Evolutionary conservation across 2,888 invertebrate genomes (phyloP).

Genomic region (Pollenia angustigena): DNA sequence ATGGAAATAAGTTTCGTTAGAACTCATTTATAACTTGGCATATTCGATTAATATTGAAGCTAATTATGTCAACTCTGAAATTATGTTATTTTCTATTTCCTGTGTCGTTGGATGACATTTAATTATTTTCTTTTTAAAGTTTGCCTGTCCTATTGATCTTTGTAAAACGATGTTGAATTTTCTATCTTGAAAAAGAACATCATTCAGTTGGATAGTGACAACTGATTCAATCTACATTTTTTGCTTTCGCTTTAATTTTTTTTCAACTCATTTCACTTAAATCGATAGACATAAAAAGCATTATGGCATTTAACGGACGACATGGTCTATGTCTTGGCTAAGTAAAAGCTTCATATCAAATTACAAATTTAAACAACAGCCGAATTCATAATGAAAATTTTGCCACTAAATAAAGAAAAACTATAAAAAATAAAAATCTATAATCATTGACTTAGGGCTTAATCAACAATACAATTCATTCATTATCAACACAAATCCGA

Average conservation of each 20-base stretch:
- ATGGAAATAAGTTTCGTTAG: no score
- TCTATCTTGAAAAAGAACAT: not conserved
- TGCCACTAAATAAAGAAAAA: slow-evolving; percentile 42
- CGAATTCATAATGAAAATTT: slow-evolving; percentile 68
- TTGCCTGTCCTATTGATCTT: slow-evolving; percentile 57
- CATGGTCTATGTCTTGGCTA: slow-evolving; percentile 54
- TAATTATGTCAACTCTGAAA: no score
- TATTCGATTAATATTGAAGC: no score
- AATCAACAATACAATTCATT: slow-evolving; percentile 43
- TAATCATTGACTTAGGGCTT: slow-evolving; percentile 61
- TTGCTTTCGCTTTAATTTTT: slow-evolving; percentile 4
- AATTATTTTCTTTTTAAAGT: slow-evolving; percentile 36
- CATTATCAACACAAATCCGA: slow-evolving; percentile 42
- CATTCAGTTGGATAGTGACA: slow-evolving; percentile 66
- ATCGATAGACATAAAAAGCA: slow-evolving; percentile 21
- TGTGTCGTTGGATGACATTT: slow-evolving; percentile 48
- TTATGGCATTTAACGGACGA: slow-evolving; percentile 54
- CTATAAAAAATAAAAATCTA: not conserved
- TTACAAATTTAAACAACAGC: slow-evolving; percentile 49
- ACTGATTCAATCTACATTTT: slow-evolving; percentile 50
- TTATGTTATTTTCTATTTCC: not conserved
- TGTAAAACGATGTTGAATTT: slow-evolving; percentile 2
- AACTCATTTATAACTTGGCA: no score
- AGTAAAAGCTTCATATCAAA: slow-evolving; percentile 59
- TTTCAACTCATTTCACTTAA: slow-evolving; percentile 37